Evolutionary conservation across 2,113 vertebrate species (phyloP).

Genomic region (Delphinapterus leucas): DNA sequence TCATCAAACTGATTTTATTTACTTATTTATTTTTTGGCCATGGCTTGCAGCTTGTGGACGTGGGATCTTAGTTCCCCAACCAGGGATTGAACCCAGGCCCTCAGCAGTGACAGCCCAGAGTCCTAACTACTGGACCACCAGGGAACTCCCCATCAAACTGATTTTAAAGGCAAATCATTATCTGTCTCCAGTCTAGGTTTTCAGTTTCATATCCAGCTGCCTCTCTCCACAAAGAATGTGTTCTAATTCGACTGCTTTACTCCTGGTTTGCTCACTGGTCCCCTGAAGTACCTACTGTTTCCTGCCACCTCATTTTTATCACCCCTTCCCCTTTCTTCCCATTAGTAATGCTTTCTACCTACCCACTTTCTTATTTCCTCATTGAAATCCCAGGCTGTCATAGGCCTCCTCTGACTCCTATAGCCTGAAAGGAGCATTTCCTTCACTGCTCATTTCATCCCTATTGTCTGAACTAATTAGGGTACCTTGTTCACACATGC

Average conservation of each 20-base stretch:
- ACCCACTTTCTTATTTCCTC: neutral
- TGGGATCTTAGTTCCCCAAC: too few species aligned
- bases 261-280: neutral
- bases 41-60: too few species aligned
- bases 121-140: too few species aligned
- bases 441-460: neutral
- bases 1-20: neutral
- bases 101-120: too few species aligned
- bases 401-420: neutral
- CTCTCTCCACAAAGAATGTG: neutral
- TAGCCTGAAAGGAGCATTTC: neutral
- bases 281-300: neutral
- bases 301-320: neutral
- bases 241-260: too few species aligned
- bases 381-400: neutral
- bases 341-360: neutral
- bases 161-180: neutral
- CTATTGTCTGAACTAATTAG: neutral
- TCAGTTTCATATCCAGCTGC: neutral
- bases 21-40: too few species aligned
- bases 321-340: neutral
- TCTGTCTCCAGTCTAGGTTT: neutral
- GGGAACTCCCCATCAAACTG: neutral
- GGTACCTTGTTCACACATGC: neutral
- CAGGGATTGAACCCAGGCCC: too few species aligned